Conservation (phyloP, 2,113 vertebrate genomes). For the Phalacrocorax pelagicus region DNA sequence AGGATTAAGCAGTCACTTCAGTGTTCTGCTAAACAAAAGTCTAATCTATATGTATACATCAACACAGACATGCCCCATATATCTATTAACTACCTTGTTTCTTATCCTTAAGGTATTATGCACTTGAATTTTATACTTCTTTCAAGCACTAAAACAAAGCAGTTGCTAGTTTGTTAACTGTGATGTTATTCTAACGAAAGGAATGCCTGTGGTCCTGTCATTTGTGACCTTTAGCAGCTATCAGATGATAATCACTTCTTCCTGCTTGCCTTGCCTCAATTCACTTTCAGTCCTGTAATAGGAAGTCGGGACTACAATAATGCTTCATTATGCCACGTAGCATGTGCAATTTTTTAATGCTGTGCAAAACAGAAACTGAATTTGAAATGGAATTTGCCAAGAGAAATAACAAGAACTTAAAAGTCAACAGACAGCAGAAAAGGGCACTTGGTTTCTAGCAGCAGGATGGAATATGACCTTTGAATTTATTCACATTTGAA, state of each 20-base stretch:
- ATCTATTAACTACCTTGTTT: background rate
- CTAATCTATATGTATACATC: background rate
- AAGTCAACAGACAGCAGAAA: constrained; percentile 43
- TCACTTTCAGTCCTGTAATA: background rate
- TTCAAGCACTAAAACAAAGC: background rate
- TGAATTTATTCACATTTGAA: constrained; percentile 28
- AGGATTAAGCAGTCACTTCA: background rate
- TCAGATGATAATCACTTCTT: constrained; percentile 6
- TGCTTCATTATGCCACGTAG: background rate
- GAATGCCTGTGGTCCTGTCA: background rate
- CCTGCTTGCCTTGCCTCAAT: background rate
- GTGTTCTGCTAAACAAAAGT: background rate
- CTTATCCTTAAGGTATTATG: background rate
- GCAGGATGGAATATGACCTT: background rate
- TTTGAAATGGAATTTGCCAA: constrained; percentile 22
- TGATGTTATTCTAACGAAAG: background rate
- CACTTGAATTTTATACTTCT: background rate
- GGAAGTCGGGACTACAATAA: constrained; percentile 1
- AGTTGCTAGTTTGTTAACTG: background rate
- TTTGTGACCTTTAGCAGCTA: constrained; percentile 31
- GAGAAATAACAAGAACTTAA: constrained; percentile 41
- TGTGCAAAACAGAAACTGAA: constrained; percentile 11
- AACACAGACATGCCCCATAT: background rate
- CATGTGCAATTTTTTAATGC: background rate
- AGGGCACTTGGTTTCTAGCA: background rate